phyloP scores from a whole-genome alignment of 1,140 invertebrate genomes.

The Drosophila equinoxialis region DNA sequence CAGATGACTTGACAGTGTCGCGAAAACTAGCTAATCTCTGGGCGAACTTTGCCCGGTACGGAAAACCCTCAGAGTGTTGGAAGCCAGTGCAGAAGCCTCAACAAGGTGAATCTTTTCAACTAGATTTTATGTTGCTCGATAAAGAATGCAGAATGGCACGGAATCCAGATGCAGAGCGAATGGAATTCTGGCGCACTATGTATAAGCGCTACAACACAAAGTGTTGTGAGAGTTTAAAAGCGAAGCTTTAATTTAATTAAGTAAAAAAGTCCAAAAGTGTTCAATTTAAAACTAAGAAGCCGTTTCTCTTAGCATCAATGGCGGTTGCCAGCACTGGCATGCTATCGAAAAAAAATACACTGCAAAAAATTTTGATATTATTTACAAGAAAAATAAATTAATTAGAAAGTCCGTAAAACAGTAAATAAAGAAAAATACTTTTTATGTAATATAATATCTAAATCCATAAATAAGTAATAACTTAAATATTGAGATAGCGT shows the following conservation, averaged over 20 bases:
- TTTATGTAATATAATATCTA: too few species aligned
- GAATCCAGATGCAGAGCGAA: constrained; percentile 79
- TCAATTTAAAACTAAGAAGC: background rate
- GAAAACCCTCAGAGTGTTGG: constrained; percentile 74
- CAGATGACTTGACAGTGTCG: constrained; percentile 83
- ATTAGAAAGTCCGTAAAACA: too few species aligned
- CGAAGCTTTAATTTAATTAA: constrained; percentile 52
- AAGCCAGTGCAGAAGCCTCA: constrained; percentile 48
- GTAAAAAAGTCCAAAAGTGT: background rate
- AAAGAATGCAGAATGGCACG: constrained; percentile 56
- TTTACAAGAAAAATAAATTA: too few species aligned
- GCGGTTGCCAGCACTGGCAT: too few species aligned
- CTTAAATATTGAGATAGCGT: background rate
- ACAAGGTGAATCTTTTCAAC: constrained; percentile 35
- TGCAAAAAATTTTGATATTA: too few species aligned
- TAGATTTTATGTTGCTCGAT: constrained; percentile 76
- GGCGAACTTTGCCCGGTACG: constrained; percentile 87
- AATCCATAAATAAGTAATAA: background rate
- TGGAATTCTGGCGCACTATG: constrained; percentile 81
- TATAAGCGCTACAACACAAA: constrained; percentile 58
- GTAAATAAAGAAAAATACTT: too few species aligned
- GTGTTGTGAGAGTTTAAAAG: constrained; percentile 44
- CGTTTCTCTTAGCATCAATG: background rate
- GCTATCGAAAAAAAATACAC: too few species aligned
- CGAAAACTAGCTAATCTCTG: constrained; percentile 85